Conservation (phyloP, 2,888 invertebrate species). For the Priocnemis perturbator region DNA sequence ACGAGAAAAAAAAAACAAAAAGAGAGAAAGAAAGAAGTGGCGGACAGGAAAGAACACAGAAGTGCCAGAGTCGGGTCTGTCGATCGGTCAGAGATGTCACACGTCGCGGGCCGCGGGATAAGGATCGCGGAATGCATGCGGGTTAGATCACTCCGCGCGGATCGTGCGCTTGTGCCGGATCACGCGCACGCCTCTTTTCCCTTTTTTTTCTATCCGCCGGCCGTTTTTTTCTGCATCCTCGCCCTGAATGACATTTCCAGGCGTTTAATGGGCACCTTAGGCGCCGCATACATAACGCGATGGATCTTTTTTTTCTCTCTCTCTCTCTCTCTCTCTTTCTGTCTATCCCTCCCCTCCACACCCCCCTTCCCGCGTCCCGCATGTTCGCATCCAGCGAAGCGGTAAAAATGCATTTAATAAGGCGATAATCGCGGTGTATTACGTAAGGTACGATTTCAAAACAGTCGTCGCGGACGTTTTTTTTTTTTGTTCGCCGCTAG, state of each 20-base stretch:
- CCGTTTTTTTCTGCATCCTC: neutral
- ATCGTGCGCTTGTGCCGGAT: too few relatives aligned
- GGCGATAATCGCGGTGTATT: constrained; percentile 29
- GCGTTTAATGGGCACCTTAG: constrained; percentile 19
- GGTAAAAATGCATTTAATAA: constrained; percentile 23
- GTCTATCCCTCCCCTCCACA: too few relatives aligned
- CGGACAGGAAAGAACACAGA: too few relatives aligned
- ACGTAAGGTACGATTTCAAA: constrained; percentile 34
- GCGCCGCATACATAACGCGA: constrained; percentile 14
- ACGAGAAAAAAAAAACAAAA: too few relatives aligned
- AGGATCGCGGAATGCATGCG: too few relatives aligned
- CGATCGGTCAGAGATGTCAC: too few relatives aligned
- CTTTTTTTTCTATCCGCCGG: neutral
- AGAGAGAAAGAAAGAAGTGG: too few relatives aligned
- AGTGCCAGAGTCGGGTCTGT: too few relatives aligned
- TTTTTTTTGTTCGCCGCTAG: constrained; percentile 2
- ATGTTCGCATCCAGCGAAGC: neutral
- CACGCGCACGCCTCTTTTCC: neutral
- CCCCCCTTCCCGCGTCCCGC: neutral
- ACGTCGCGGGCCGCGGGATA: too few relatives aligned
- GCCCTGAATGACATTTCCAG: constrained; percentile 28
- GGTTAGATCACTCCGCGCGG: too few relatives aligned
- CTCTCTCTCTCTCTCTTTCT: too few relatives aligned
- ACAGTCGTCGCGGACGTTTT: constrained; percentile 6
- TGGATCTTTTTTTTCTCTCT: constrained; percentile 9